These are phyloP conservation scores for Loripinus fragilis DNA, from an alignment of 2,888 invertebrate genomes.

Conservation along the genomic window DNA sequence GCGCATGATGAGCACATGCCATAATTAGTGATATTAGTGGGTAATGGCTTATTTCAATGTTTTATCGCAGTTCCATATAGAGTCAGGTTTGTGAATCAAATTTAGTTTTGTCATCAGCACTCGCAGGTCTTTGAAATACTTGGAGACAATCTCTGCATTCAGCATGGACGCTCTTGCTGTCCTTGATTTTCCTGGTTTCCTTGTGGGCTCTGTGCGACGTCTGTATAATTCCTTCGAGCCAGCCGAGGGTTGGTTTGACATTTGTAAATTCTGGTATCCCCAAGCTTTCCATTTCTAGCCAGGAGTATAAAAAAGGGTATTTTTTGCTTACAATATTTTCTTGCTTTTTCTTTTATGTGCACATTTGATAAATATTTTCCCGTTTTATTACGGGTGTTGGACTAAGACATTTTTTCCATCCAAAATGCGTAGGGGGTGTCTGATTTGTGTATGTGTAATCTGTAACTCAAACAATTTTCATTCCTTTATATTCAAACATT, in stretches of 20 bases:
- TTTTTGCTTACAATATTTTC: too few relatives aligned
- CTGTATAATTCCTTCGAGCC: slow-evolving; percentile 32
- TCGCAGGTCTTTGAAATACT: slow-evolving; percentile 17
- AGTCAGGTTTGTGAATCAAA: background rate
- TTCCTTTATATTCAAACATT: too few relatives aligned
- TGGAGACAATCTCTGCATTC: background rate
- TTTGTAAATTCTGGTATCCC: background rate
- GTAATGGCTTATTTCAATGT: slow-evolving; percentile 15
- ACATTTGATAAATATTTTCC: too few relatives aligned
- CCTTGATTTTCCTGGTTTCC: slow-evolving; percentile 37
- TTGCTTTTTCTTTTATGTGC: too few relatives aligned
- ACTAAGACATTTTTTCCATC: too few relatives aligned
- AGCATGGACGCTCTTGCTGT: slow-evolving; percentile 20
- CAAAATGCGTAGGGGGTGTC: too few relatives aligned
- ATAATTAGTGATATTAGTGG: background rate
- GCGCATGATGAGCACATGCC: background rate
- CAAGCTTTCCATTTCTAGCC: background rate
- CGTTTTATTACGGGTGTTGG: too few relatives aligned
- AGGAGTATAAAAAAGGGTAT: too few relatives aligned
- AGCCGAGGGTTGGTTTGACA: background rate
- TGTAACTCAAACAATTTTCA: too few relatives aligned
- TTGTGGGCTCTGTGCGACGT: slow-evolving; percentile 24
- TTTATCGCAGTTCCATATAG: slow-evolving; percentile 11
- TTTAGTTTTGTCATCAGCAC: background rate
- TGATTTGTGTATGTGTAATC: too few relatives aligned